Base-by-base conservation (phyloP, 2,797 vertebrate species). In the Coranthus polyacanthus region DNA sequence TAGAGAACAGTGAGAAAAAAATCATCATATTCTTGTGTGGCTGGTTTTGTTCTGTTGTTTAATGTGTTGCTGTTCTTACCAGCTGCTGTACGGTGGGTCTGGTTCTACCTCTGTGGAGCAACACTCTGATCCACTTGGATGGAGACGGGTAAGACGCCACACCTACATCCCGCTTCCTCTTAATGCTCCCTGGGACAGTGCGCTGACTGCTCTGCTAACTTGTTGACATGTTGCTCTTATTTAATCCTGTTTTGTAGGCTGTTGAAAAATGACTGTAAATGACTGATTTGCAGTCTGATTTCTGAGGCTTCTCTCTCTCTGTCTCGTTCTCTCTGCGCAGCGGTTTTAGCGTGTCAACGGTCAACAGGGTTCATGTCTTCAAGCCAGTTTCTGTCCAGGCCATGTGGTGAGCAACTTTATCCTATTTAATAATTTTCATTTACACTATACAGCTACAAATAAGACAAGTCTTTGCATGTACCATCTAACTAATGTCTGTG, bases 311-410 rank as follows among this genome's bases (percentile, higher is more conserved):
- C 0, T 12, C 10, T 46, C 16, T 49, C 24, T 56, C 15, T 38
- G n/a, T 66, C 43, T 78, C 58, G 47, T 18, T 55, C n/a, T 81
- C 18, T 52, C 12, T 72, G 36, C 63, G 10, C 89, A 99, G 98
- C 42, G 98, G 98, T 49, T 99, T 99, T 85, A 99, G 96, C 13
- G 97, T 99, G 26, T 98, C 97, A 0, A 98, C 97, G 3, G 97
- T 95, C 86, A 98, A 95, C 94, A 94, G 96, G 90, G 94, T 98
- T 82, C 98, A 99, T 71, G 94, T 99, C 75, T 99, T 99, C 92
- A 99, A 99, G 89, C 98, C 98, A 0, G 98, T 99, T 16, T 99
- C 98, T 1, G 98, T 99, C 15, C 98, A 99, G 86, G 98, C 98
- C 60, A 99, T 99, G 97, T 99, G 98, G 98, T 99, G 81, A 96